Conservation (phyloP, 2,113 vertebrate genomes). For the Rhizomys pruinosus region DNA sequence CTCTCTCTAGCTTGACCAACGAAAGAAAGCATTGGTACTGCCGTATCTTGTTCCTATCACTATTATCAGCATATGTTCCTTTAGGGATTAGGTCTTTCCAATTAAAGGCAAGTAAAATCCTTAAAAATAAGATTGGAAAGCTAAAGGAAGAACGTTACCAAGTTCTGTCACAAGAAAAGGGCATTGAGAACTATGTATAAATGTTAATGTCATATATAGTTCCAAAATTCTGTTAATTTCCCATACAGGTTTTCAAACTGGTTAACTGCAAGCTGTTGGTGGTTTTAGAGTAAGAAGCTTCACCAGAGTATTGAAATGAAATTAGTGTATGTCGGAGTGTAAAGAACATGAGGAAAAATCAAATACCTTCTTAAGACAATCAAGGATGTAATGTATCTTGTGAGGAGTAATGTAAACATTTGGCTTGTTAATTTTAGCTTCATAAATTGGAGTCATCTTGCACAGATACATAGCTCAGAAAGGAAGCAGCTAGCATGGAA, state of each 20-base stretch:
- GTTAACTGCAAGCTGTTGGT: background rate
- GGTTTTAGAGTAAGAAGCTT: background rate
- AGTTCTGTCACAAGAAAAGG: background rate
- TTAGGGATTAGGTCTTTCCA: background rate
- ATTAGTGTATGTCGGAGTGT: background rate
- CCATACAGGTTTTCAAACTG: background rate
- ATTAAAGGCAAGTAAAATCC: background rate
- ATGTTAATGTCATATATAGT: background rate
- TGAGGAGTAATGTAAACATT: background rate
- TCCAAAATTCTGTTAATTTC: background rate
- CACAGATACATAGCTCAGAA: background rate
- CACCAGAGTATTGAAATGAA: background rate
- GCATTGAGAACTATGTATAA: background rate
- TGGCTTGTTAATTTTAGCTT: background rate
- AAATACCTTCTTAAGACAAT: background rate
- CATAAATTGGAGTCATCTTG: background rate
- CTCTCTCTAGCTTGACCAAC: no score
- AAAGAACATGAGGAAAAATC: background rate
- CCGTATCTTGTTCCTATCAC: no score
- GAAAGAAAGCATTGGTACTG: no score
- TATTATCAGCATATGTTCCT: no score
- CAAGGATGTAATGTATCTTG: background rate
- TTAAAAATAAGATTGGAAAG: background rate
- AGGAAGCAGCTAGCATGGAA: background rate
- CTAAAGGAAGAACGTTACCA: background rate